Conservation (phyloP, 2,888 invertebrate species). For the Hirtodrosophila duncani region DNA sequence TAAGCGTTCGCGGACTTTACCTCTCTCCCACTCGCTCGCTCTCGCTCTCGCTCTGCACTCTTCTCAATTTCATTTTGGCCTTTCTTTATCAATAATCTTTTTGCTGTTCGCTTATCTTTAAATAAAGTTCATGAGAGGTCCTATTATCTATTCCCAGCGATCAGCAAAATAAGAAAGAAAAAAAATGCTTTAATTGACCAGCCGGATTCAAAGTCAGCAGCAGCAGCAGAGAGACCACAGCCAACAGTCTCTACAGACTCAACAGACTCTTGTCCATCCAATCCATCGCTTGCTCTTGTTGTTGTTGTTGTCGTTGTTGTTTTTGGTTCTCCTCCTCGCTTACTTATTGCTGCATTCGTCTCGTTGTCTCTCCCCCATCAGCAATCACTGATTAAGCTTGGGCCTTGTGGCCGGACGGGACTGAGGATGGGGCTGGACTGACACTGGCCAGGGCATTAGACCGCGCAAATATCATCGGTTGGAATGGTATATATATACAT, state of each 20-base stretch:
- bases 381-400: slow-evolving; percentile 40
- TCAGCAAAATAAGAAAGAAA: no score
- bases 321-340: slow-evolving; percentile 5
- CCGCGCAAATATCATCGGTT: slow-evolving; percentile 34
- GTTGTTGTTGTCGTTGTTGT: slow-evolving; percentile 9
- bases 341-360: slow-evolving; percentile 25
- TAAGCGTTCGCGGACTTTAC: slow-evolving; percentile 25
- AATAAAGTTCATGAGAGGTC: slow-evolving; percentile 75
- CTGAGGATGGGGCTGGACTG: no score
- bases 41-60: slow-evolving; percentile 8
- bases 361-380: slow-evolving; percentile 14
- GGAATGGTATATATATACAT: background rate
- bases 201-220: slow-evolving; percentile 22
- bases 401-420: no score
- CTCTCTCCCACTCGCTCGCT: slow-evolving; percentile 1
- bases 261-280: background rate
- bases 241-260: slow-evolving; percentile 3
- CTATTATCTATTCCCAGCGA: slow-evolving; percentile 74
- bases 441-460: slow-evolving; percentile 33
- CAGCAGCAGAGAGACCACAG: slow-evolving; percentile 15
- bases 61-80: slow-evolving; percentile 42
- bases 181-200: slow-evolving; percentile 65
- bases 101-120: slow-evolving; percentile 67
- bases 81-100: slow-evolving; percentile 72
- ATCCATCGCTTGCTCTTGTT: slow-evolving; percentile 7